Evolutionary conservation across 2,888 invertebrate genomes (phyloP).

Genomic region (Dolomedes plantarius): DNA sequence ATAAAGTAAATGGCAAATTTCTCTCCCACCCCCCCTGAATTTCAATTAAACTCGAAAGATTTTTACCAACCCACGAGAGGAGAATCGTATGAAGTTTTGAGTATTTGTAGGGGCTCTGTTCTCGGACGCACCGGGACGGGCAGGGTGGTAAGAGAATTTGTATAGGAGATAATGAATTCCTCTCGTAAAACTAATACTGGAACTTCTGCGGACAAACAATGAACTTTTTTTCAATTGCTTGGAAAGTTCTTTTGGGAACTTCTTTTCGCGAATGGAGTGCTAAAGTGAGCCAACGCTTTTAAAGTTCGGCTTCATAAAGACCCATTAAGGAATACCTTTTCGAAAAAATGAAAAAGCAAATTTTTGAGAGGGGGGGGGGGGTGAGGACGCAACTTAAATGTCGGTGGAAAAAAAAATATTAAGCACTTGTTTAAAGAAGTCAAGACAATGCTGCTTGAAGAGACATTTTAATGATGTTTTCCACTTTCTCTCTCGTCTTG

Average conservation of each 20-base stretch:
- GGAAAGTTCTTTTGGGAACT: too few relatives aligned
- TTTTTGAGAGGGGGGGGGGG: too few relatives aligned
- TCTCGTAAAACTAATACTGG: background rate
- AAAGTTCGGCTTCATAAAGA: background rate
- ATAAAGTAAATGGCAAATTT: conserved; percentile 51
- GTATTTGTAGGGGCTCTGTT: background rate
- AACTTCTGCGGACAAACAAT: background rate
- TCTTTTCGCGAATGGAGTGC: too few relatives aligned
- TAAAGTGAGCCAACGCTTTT: too few relatives aligned
- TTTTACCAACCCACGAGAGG: background rate
- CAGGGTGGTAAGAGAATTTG: background rate
- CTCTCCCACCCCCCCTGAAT: conserved; percentile 48
- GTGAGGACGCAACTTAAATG: too few relatives aligned
- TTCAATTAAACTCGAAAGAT: conserved; percentile 68
- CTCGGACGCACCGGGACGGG: too few relatives aligned
- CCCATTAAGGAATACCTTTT: background rate
- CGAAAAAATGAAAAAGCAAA: too few relatives aligned
- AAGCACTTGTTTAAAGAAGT: too few relatives aligned
- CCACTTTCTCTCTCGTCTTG: too few relatives aligned
- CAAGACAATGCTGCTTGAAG: too few relatives aligned
- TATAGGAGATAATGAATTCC: conserved; percentile 5
- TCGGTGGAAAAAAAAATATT: too few relatives aligned
- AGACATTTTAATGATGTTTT: too few relatives aligned
- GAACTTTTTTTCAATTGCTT: background rate
- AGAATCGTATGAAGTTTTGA: background rate